These are phyloP conservation scores for Phodopus roborovskii DNA, from an alignment of 2,113 vertebrate species.

Conservation along the genomic window DNA sequence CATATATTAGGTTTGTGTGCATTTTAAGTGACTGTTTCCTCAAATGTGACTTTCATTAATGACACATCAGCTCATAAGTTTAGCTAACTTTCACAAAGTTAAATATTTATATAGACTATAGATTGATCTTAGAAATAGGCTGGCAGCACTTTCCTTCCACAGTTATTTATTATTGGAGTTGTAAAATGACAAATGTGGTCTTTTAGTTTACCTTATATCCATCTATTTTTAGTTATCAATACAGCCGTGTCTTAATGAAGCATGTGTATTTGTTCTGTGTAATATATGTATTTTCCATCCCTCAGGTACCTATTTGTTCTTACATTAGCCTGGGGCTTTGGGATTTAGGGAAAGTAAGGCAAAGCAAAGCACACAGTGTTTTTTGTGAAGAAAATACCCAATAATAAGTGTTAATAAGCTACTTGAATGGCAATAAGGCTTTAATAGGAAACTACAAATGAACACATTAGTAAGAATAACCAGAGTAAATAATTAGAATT, in stretches of 20 bases:
- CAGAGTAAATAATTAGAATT: constrained; percentile 58
- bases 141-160: background rate
- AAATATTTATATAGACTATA: background rate
- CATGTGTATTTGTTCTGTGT: background rate
- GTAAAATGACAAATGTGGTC: background rate
- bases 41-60: background rate
- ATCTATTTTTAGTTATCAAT: constrained; percentile 60
- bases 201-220: constrained; percentile 42
- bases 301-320: constrained; percentile 35
- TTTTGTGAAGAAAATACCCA: constrained; percentile 66
- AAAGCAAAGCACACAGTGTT: constrained; percentile 63
- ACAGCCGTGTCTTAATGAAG: background rate
- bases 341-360: constrained; percentile 72
- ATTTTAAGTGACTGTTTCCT: background rate
- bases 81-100: background rate
- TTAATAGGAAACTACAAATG: constrained; percentile 67
- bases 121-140: background rate
- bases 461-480: constrained; percentile 65
- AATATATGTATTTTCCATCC: constrained; percentile 35
- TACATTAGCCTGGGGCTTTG: constrained; percentile 47
- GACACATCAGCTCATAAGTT: background rate
- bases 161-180: background rate
- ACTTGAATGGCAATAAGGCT: constrained; percentile 57
- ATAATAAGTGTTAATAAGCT: constrained; percentile 77
- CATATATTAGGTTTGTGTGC: too few relatives aligned